phyloP scores from a whole-genome alignment of 1,140 invertebrate species.

The Plutomurus gul region DNA sequence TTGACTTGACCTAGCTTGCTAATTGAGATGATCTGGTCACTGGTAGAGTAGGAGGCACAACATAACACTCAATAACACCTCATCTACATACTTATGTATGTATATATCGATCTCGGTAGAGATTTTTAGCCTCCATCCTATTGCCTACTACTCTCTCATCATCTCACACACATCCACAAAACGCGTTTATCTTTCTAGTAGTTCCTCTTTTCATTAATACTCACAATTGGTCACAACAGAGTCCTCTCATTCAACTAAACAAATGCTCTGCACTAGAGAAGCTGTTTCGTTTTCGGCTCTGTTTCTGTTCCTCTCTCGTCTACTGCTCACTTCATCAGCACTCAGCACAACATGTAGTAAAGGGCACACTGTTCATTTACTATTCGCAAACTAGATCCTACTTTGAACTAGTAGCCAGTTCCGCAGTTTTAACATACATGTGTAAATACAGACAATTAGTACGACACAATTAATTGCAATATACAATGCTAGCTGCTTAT shows the following conservation, averaged over 20 bases:
- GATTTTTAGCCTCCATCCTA: background rate
- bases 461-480: no score
- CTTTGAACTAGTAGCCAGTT: no score
- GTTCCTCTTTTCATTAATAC: background rate
- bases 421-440: no score
- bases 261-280: no score
- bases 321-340: no score
- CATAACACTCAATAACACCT: conserved; percentile 15
- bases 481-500: no score
- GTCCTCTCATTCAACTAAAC: no score
- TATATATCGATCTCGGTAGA: background rate
- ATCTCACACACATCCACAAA: background rate
- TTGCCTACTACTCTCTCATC: background rate
- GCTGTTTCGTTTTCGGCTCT: no score
- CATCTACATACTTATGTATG: background rate
- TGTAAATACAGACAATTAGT: no score
- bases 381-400: conserved; percentile 16
- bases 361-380: background rate
- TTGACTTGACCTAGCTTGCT: conserved; percentile 24
- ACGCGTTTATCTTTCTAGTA: conserved; percentile 17
- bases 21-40: conserved; percentile 28
- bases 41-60: conserved; percentile 13
- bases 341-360: no score
- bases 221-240: background rate
- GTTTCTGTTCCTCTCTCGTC: background rate